phyloP scores from a whole-genome alignment of 2,888 invertebrate genomes.

The Acanthoscelides obtectus region DNA sequence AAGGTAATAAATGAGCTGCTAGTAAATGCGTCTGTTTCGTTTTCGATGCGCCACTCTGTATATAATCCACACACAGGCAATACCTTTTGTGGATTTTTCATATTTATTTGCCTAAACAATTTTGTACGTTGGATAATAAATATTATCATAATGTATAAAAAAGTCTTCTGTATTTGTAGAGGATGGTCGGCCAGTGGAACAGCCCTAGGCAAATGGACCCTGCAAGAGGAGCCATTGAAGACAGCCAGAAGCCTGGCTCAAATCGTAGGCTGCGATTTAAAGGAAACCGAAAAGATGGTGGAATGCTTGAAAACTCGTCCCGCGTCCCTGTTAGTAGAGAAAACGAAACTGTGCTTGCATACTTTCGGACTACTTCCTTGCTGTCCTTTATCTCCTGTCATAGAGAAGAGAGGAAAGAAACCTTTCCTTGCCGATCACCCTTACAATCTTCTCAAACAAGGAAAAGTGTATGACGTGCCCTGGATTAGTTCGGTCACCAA shows the following conservation, averaged over 20 bases:
- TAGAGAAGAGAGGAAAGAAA: constrained; percentile 45
- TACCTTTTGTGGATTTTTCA: no score
- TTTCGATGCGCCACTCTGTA: no score
- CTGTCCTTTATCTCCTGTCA: constrained; percentile 34
- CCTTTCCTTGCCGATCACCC: constrained; percentile 65
- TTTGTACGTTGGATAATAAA: no score
- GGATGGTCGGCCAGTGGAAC: constrained; percentile 68
- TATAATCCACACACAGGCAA: no score
- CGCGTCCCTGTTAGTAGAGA: neutral
- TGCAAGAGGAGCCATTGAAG: constrained; percentile 52
- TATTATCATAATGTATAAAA: no score
- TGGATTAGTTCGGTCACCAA: constrained; percentile 63
- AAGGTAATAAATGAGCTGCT: no score
- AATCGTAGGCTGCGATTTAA: constrained; percentile 58
- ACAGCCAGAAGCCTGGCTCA: constrained; percentile 58
- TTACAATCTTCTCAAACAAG: constrained; percentile 54
- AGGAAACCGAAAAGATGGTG: constrained; percentile 52
- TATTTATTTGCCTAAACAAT: no score
- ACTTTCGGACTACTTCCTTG: constrained; percentile 20
- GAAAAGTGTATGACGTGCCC: constrained; percentile 60
- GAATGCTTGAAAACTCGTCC: constrained; percentile 51
- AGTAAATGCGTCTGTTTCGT: no score
- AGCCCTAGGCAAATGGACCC: constrained; percentile 54
- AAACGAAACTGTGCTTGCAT: constrained; percentile 37
- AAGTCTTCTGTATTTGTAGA: constrained; percentile 29